These are phyloP conservation scores for Zosterops lateralis DNA, from an alignment of 2,113 vertebrate species.

Conservation along the genomic window DNA sequence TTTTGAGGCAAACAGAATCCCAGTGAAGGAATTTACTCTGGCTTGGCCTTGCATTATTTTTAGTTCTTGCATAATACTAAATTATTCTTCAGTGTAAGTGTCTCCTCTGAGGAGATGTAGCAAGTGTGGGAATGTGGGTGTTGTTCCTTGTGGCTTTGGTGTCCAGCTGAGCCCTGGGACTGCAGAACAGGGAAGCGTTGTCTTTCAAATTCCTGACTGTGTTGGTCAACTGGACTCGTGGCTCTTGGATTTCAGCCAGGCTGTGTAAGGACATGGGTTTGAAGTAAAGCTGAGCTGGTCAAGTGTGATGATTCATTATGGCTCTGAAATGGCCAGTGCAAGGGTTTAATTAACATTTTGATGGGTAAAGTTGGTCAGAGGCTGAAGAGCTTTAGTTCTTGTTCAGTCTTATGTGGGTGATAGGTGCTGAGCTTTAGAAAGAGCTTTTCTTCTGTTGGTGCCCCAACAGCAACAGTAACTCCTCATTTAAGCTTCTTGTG, in stretches of 20 bases:
- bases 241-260: neutral
- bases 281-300: neutral
- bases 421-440: neutral
- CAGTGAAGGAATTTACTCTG: neutral
- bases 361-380: neutral
- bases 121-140: neutral
- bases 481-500: neutral
- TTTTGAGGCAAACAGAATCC: neutral
- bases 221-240: neutral
- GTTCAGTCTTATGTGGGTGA: neutral
- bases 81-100: neutral
- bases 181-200: neutral
- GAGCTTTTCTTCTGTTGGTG: neutral
- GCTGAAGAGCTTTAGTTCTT: neutral
- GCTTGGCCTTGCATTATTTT: neutral
- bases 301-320: neutral
- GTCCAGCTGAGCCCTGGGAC: neutral
- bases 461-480: neutral
- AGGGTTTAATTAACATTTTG: neutral
- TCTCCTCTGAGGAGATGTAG: neutral
- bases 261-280: neutral
- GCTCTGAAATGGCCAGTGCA: neutral
- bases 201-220: neutral
- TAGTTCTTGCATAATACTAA: neutral
- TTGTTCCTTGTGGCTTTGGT: neutral